Base-by-base conservation (phyloP, 2,797 vertebrate genomes). In the Channa striata region DNA sequence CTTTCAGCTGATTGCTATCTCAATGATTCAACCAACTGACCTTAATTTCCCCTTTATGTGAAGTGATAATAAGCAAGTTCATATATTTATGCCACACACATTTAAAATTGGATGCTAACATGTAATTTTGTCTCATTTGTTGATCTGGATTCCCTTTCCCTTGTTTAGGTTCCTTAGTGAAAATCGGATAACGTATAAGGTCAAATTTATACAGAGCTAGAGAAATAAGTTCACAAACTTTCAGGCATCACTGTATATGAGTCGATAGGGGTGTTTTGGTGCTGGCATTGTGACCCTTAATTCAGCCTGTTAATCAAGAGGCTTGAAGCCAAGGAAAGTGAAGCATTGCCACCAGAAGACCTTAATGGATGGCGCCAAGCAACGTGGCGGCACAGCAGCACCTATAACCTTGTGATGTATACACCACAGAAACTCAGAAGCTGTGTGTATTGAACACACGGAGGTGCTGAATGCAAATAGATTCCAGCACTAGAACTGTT, bases 221-320 rank as follows among this genome's bases (percentile, higher is more conserved):
- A 37, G 36, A 37, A 11, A 8, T 9, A 37, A 30, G 25, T 30
- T 30, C 25, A 4, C 25, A 30, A 30, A 30, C 25, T 30, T 30
- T 30, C 25, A 30, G 25, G 25, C 25, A 30, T 30, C 25, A 6
- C 25, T 77, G 68, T 78, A 63, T 83, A 68, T 73, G 62, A 70
- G 82, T 78, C 59, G 77, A 79, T 59, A 51, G 56, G 72, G 72
- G 56, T 78, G 63, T 75, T 75, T 83, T 80, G 91, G 85, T 87
- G 87, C 88, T 88, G 61, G 67, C 74, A 70, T 87, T 76, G 77
- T 87, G 80, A 81, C 80, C 78, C 75, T 80, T 73, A 78, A 66
- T 77, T 74, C 72, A 64, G 50, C 81, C 85, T 88, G 86, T 89
- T 77, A 76, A 80, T 87, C 83, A 75, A 72, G 85, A 80, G 87